Evolutionary conservation across 2,888 invertebrate genomes (phyloP), one percentile per base, ranked within the genome.

Genomic region (Chloroclystis v-ata): DNA sequence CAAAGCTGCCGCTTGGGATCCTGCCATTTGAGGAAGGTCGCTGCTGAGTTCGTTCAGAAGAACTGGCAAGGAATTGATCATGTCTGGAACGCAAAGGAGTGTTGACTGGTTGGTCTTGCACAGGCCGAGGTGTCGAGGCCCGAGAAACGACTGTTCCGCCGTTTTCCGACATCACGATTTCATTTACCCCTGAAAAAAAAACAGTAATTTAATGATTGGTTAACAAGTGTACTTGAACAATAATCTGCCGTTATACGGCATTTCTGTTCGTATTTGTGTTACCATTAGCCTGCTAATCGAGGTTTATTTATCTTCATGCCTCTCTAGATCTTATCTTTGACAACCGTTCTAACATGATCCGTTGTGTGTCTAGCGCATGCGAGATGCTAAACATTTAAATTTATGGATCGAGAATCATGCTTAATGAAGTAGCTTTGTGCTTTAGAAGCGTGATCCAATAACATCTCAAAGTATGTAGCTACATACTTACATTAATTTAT

Each of bases 11-110:
- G 44, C 78, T 82, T 26, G 86, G 78, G 52, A 82, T 83, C 58
- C 89, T 84, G 30, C 89, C 88, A 46, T 82, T 89, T 12, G 90
- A 90, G 1, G 86, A 77, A 51, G 89, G 82, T 58, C 85, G 72
- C 62, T 79, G 78, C 54, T 81, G 84, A 25, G 75, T 76, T 72
- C 85, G 73, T 53, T 86, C 86, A 40, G 88, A 82, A 38, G 90
- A 82, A 59, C 89, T 89, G 49, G 89, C 89, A 56, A 90, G 80
- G 72, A 91, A 89, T 75, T 90, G 89, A 65, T 92, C 88, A 89
- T 90, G 88, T 78, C 90, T 82, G 52, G 90, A 88, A 63, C 88
- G 69, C 60, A 89, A 54, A 61, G 89, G 74, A 52, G 87, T 65
- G 57, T 74, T 72, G 57, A 77, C 75, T 50, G 77, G 89, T 70